Percentiles rank a stretch among this genome's conserved stretches.
phyloP scores from a whole-genome alignment of 2,113 vertebrate species.

The Gallinago media region DNA sequence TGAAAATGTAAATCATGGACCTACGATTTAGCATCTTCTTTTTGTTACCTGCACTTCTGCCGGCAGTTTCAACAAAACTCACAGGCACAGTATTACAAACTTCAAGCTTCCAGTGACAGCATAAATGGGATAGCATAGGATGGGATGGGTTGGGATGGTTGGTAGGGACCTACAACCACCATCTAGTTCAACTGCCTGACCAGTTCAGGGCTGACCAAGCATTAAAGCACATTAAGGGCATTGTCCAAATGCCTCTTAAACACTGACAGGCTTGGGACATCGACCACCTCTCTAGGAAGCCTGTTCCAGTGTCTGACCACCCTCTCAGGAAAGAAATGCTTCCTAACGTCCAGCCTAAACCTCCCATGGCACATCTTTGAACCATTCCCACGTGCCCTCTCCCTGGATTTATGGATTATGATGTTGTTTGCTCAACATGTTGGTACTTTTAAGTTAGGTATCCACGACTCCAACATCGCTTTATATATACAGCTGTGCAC shows the following conservation, averaged over 20 bases:
- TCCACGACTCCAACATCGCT: accelerated
- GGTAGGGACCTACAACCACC: neutral
- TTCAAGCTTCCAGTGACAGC: neutral
- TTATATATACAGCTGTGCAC: accelerated
- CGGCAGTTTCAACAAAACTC: neutral
- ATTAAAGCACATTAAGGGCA: accelerated
- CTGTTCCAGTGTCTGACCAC: neutral
- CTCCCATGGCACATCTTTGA: accelerated
- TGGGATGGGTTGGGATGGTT: neutral
- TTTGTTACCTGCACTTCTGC: neutral
- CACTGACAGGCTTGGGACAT: neutral
- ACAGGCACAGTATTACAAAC: neutral
- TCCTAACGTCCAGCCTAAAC: neutral
- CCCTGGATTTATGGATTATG: accelerated
- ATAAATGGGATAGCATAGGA: neutral
- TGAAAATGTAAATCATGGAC: neutral
- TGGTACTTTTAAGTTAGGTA: neutral
- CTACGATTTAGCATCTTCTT: neutral
- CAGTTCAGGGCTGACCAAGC: neutral
- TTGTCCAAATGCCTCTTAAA: neutral
- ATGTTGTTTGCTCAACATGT: accelerated
- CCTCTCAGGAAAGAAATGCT: neutral
- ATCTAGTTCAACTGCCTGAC: neutral
- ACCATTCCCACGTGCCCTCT: accelerated
- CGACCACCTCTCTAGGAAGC: accelerated